Evolutionary conservation across 2,888 invertebrate genomes (phyloP).

Genomic region (Adineta ricciae): DNA sequence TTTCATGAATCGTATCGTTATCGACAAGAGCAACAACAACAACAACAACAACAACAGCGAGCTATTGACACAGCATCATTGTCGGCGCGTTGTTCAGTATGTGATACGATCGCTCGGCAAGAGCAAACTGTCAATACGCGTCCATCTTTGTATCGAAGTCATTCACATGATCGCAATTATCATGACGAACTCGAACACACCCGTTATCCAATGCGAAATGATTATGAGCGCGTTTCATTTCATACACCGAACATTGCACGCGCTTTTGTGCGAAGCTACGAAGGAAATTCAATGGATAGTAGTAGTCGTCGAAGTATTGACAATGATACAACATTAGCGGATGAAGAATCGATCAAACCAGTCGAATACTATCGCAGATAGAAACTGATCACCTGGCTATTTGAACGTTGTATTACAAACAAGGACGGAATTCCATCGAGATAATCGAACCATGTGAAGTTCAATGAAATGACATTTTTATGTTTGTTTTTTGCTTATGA

Average conservation of each 20-base stretch:
- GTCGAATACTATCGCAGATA: constrained; percentile 8
- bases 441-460: not conserved
- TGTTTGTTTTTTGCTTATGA: not conserved
- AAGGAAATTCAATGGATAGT: not conserved
- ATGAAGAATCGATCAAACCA: constrained; percentile 13
- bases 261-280: constrained; percentile 6
- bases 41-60: not conserved
- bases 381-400: not conserved
- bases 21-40: not conserved
- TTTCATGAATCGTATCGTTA: constrained; percentile 8
- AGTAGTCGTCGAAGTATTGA: not conserved
- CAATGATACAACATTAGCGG: constrained; percentile 14
- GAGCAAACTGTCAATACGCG: not conserved
- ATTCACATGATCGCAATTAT: not conserved
- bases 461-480: not conserved
- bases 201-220: not conserved
- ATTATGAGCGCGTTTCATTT: constrained; percentile 3
- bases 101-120: not conserved
- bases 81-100: not conserved
- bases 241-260: not conserved
- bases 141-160: not conserved
- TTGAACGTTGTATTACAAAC: not conserved
- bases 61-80: not conserved
- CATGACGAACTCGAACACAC: not conserved
- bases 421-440: not conserved